Conservation (phyloP, 2,888 invertebrate species). For the Ceriagrion tenellum region DNA sequence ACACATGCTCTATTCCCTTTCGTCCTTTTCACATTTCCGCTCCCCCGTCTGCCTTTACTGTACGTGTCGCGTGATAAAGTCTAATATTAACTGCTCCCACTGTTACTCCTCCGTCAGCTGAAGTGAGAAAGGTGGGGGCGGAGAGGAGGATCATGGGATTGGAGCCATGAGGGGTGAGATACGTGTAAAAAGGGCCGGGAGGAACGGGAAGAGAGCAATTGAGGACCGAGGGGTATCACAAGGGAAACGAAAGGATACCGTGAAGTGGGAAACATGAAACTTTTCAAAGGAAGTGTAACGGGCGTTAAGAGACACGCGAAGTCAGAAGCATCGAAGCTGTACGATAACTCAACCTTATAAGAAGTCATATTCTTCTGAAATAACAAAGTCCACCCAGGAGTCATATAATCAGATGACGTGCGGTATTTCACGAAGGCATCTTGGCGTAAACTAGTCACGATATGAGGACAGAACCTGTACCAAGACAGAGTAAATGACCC, state of each 20-base stretch:
- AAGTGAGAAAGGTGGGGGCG: constrained; percentile 9
- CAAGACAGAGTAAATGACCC: too few species aligned
- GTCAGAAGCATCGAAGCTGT: too few species aligned
- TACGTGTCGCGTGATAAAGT: constrained; percentile 59
- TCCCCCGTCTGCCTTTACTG: neutral
- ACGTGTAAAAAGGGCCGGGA: neutral
- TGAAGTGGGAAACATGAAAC: neutral
- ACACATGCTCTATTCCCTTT: neutral
- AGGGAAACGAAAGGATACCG: neutral
- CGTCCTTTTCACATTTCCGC: constrained; percentile 4
- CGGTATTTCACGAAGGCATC: too few species aligned
- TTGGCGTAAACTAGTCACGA: too few species aligned
- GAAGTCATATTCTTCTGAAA: too few species aligned
- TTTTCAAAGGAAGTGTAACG: neutral
- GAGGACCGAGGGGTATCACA: neutral
- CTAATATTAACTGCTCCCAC: constrained; percentile 41
- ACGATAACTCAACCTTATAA: too few species aligned
- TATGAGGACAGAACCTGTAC: too few species aligned
- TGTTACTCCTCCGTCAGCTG: neutral
- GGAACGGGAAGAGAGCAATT: neutral
- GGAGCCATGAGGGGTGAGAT: neutral
- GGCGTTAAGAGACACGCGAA: neutral
- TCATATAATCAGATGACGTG: too few species aligned
- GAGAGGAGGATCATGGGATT: neutral
- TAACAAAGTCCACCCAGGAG: too few species aligned